A percentile compares a stretch with the other conserved stretches of the same genome.
Conservation (phyloP, 2,797 vertebrate genomes). For the Lithobates sylvaticus region DNA sequence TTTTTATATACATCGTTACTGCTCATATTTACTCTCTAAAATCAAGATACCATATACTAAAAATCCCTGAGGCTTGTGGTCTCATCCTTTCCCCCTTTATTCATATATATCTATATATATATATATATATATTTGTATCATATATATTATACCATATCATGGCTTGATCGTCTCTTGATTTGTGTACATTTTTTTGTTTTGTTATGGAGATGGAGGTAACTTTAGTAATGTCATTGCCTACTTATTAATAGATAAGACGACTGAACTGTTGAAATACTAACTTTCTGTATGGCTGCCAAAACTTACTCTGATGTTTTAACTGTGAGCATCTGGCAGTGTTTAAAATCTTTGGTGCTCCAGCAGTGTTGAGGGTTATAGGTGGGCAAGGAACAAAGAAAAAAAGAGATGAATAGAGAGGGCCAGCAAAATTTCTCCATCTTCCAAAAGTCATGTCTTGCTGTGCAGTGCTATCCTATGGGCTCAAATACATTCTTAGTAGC, state of each 20-base stretch:
- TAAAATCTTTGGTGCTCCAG: conserved; percentile 49
- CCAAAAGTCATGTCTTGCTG: conserved; percentile 39
- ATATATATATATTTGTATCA: too few species aligned
- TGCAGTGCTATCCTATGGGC: conserved; percentile 17
- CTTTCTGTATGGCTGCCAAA: conserved; percentile 29
- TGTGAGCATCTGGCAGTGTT: conserved; percentile 55
- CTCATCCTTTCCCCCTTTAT: too few species aligned
- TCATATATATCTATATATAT: too few species aligned
- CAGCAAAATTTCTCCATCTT: conserved; percentile 29
- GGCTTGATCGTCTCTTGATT: too few species aligned
- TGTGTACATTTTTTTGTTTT: not conserved
- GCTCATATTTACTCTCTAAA: too few species aligned
- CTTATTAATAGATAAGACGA: conserved; percentile 10
- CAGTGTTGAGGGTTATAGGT: conserved; percentile 50
- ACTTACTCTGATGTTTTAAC: not conserved
- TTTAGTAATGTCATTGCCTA: conserved; percentile 16
- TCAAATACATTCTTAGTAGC: conserved; percentile 30
- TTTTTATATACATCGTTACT: too few species aligned
- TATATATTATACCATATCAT: too few species aligned
- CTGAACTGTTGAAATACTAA: conserved; percentile 39
- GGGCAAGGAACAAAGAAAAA: conserved; percentile 31
- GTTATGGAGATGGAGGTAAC: not conserved
- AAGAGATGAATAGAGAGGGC: conserved; percentile 11
- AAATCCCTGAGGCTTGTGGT: too few species aligned
- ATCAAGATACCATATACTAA: too few species aligned